phyloP scores from a whole-genome alignment of 2,888 invertebrate species.

The Apoderus coryli region DNA sequence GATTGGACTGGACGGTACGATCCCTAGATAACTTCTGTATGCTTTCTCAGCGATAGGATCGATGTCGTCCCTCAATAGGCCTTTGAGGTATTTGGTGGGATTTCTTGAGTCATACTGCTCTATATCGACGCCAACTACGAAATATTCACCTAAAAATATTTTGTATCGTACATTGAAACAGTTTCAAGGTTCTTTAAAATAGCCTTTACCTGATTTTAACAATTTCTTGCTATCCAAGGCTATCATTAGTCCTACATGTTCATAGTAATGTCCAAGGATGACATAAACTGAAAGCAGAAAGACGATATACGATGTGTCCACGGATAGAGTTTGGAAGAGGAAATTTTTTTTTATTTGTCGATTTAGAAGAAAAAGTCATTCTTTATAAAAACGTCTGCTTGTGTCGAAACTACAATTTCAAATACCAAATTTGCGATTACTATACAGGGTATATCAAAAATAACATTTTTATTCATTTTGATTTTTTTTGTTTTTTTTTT shows the following conservation, averaged over 20 bases:
- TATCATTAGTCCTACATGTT: conserved; percentile 81
- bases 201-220: conserved; percentile 56
- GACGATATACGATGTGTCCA: too few relatives aligned
- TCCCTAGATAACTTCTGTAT: conserved; percentile 69
- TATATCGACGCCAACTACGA: conserved; percentile 82
- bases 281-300: conserved; percentile 89
- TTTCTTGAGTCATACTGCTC: conserved; percentile 70
- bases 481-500: too few relatives aligned
- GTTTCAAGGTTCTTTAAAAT: too few relatives aligned
- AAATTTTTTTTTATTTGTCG: too few relatives aligned
- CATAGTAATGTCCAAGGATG: conserved; percentile 77
- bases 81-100: conserved; percentile 67
- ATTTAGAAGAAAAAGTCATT: too few relatives aligned
- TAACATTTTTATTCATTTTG: too few relatives aligned
- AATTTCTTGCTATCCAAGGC: conserved; percentile 72
- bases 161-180: too few relatives aligned
- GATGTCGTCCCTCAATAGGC: conserved; percentile 48
- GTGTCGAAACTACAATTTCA: too few relatives aligned
- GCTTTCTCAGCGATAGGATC: conserved; percentile 44
- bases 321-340: too few relatives aligned
- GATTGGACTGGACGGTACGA: conserved; percentile 61
- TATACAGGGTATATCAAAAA: too few relatives aligned
- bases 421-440: too few relatives aligned
- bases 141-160: conserved; percentile 72
- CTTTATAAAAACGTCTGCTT: too few relatives aligned